Conservation (phyloP, 2,888 invertebrate genomes). For the Melipona beecheii region DNA sequence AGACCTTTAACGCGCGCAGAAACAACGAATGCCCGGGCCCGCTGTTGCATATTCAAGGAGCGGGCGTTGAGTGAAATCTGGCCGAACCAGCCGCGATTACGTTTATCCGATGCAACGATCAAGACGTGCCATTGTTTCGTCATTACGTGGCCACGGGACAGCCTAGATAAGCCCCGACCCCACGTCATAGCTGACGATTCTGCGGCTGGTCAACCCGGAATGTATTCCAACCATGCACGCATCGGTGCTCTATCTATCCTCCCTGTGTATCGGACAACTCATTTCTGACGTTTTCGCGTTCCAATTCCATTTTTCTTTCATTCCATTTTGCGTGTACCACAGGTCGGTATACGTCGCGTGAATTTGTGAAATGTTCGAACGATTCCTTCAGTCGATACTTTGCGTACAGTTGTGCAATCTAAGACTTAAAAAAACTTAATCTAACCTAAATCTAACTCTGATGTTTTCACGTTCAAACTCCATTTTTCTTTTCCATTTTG, state of each 20-base stretch:
- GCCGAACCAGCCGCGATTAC: slow-evolving; percentile 55
- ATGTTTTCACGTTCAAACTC: too few species aligned
- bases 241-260: background rate
- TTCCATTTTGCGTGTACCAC: too few species aligned
- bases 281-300: slow-evolving; percentile 44
- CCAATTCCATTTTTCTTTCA: background rate
- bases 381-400: too few species aligned
- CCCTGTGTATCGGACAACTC: slow-evolving; percentile 54
- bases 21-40: slow-evolving; percentile 36
- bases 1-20: slow-evolving; percentile 47
- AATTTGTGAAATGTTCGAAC: too few species aligned
- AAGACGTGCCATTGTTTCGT: slow-evolving; percentile 68
- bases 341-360: too few species aligned
- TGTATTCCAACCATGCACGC: slow-evolving; percentile 51
- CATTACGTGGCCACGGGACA: slow-evolving; percentile 58
- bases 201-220: slow-evolving; percentile 23
- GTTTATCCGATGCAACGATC: slow-evolving; percentile 64
- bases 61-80: slow-evolving; percentile 62
- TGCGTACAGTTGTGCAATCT: too few species aligned
- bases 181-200: slow-evolving; percentile 38
- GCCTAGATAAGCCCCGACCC: slow-evolving; percentile 50
- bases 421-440: too few species aligned
- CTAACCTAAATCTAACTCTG: too few species aligned
- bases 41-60: slow-evolving; percentile 54
- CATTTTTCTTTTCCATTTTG: too few species aligned